Evolutionary conservation across 1,140 invertebrate species (phyloP), one percentile per base, ranked within the genome.

Genomic region (Phocides pigmalion): DNA sequence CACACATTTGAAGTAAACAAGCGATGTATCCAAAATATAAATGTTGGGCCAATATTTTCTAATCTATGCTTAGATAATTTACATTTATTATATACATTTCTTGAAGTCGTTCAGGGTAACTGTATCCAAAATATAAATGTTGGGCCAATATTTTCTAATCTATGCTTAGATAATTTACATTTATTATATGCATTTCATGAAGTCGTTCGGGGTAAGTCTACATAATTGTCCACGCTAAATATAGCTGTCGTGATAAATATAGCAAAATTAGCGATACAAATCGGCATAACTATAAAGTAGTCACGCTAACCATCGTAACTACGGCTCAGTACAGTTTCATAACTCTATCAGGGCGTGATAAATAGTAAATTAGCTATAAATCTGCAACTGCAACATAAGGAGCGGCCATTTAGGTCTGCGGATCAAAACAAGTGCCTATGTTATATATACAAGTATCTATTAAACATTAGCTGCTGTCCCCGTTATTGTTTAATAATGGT

Each of bases 351-450:
- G 37, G 19, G 35, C 39, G 53, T 56, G 41, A 56, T 56, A 42
- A 56, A 42, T 41, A 15, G 53, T 42, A 56, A 44, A 41, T 42
- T 56, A 42, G 37, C 39, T 25, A 56, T 56, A 56, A 56, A 56
- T 56, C 53, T 28, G 14, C 53, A 56, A 42, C 19, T 9, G 50
- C 49, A 35, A 41, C 19, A 56, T 56, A 41, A 22, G 37, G 20
- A 39, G 2, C 9, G 37, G 15, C 19, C 51, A 9, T 15, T 25
- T 22, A 19, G 28, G 15, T 41, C 9, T 6, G 35, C n/a, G 39
- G 50, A 15, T 54, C 53, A 54, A 41, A 56, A 56, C 53, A 56
- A 56, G 39, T 44, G 39, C n/a, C n/a, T n/a, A n/a, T n/a, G n/a
- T n/a, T n/a, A n/a, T n/a, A n/a, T 37, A 22, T 6, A 11, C 20